Evolutionary conservation across 2,888 invertebrate genomes (phyloP), one percentile per base, ranked within the genome.

Genomic region (Apamea epomidion): DNA sequence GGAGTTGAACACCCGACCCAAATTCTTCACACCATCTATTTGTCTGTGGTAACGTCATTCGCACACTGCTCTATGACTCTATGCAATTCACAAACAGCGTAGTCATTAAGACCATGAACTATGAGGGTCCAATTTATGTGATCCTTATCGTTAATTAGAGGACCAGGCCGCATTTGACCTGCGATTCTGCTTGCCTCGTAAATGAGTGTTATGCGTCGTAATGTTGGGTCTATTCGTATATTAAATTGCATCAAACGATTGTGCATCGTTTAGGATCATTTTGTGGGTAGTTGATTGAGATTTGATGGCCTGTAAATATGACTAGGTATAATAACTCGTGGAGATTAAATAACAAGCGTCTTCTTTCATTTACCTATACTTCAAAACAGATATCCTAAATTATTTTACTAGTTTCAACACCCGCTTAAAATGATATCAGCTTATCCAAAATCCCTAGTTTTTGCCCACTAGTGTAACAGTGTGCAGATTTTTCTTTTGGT

Each of bases 1-100:
- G n/a, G 90, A 84, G 90, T 87, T 90, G 87, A 92, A 91, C 88
- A 89, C 82, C 87, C 88, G 91, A 89, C 92, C 92, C 89, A 88
- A 92, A 92, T 92, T 86, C 87, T 91, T 88, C 85, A 86, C 89
- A 84, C 84, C 85, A 87, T 87, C 87, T 82, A 88, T 83, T 87
- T 80, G 84, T 89, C 76, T 86, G 70, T 85, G 84, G 85, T 83
- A 80, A 80, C 88, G 85, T 86, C 85, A 85, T 82, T 85, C 79
- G 84, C 84, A 81, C 86, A 82, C 74, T 75, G 80, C 71, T 77
- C 71, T 86, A 81, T 82, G 69, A 82, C 64, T 54, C n/a, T 73
- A 78, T 82, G 67, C 88, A 86, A 83, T 82, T 83, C 72, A 78
- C 77, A 80, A 72, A 64, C 72, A 74, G 81, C 81, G 69, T 29